phyloP scores from a whole-genome alignment of 2,797 vertebrate species.

The Psittacula derbiana region DNA sequence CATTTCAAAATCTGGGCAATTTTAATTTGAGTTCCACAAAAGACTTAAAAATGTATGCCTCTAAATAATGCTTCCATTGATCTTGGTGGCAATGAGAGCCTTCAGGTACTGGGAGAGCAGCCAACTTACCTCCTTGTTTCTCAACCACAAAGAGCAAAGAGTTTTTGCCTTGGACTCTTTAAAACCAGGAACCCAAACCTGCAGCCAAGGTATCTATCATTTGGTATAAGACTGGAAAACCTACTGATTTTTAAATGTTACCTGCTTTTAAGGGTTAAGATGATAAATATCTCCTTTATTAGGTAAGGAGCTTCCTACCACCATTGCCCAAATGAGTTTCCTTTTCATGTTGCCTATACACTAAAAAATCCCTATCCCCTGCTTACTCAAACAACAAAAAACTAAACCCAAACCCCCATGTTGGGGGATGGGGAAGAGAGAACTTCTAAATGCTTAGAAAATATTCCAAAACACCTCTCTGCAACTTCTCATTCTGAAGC shows the following conservation, averaged over 20 bases:
- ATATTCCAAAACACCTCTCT: not conserved
- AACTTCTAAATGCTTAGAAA: not conserved
- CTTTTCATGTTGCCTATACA: not conserved
- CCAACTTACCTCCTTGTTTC: not conserved
- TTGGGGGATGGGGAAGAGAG: fast-evolving
- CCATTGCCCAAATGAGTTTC: not conserved
- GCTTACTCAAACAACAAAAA: not conserved
- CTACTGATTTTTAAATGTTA: not conserved
- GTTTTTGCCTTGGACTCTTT: not conserved
- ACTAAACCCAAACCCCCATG: not conserved
- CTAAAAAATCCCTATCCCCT: not conserved
- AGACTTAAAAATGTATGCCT: not conserved
- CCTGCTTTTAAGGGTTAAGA: not conserved
- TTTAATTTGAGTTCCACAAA: not conserved
- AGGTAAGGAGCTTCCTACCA: not conserved
- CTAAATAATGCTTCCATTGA: not conserved
- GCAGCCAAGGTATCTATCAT: not conserved
- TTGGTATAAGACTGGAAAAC: not conserved
- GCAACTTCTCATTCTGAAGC: not conserved
- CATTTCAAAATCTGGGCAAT: not conserved
- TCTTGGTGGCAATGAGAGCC: not conserved
- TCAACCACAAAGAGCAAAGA: not conserved
- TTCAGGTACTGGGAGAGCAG: not conserved
- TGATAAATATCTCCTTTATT: not conserved
- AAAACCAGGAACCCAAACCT: not conserved